Base-by-base conservation (phyloP, 2,888 invertebrate species). In the Acleris cristana region DNA sequence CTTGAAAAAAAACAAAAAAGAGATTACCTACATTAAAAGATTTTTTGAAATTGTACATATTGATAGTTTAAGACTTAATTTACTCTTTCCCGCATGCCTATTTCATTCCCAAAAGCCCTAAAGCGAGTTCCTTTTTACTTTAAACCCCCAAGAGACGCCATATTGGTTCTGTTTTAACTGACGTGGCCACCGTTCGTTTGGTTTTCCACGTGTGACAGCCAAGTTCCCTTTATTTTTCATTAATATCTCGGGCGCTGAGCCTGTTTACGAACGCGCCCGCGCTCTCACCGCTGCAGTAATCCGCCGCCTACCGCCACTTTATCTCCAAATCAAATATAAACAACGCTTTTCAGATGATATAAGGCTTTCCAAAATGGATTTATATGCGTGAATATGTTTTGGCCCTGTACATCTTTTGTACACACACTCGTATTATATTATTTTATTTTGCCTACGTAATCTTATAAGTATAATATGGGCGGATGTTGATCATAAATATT, bases 261-360 rank as follows among this genome's bases (percentile, higher is more conserved):
- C 75, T 87, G 82, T 90, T 89, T 89, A 75, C 73, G 68, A 74
- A 86, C 86, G 86, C 80, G 83, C 78, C 74, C 82, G 79, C 80
- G 85, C 87, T 85, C 75, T 86, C 79, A 82, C 49, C 57, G 57
- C 57, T 64, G 53, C 53, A 53, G 61, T 69, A 65, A 69, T 69
- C 69, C 65, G 30, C 56, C n/a, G 2, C 48, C 48, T 48, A 48
- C 60, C 62, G n/a, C 65, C 54, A 61, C 69, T 69, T 69, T 65
- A 69, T 65, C 69, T 65, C 57, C 14, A 65, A 69, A 69, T 69
- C 69, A 69, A 69, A 69, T 65, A 69, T 65, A 69, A 69, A 69
- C 69, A 69, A 57, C 53, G 57, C 51, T 67, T 62, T 63, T 63
- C 58, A 57, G 56, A 62, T 66, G 62, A 54, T 67, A 67, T 54